A percentile compares a stretch with the other conserved stretches of the same genome.
These are phyloP conservation scores for Drosophila bocki DNA, from an alignment of 1,140 invertebrate genomes.

Conservation along the genomic window DNA sequence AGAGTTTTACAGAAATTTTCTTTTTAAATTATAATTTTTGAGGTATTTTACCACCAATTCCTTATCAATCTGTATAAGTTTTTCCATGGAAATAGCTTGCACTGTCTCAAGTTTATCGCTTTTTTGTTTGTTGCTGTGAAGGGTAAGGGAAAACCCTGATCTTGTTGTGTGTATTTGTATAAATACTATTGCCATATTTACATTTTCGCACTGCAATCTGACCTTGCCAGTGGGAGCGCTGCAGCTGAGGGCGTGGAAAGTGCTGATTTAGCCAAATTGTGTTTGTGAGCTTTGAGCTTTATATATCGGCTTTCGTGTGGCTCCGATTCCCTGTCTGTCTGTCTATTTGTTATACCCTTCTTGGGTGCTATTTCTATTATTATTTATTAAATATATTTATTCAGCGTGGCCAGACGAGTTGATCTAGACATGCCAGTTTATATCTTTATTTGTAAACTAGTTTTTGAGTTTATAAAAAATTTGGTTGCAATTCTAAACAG, in stretches of 20 bases:
- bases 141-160: slow-evolving; percentile 7
- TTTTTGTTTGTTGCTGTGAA: neutral
- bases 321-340: neutral
- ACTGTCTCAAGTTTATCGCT: slow-evolving; percentile 9
- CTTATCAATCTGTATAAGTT: neutral
- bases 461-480: neutral
- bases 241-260: slow-evolving; percentile 20
- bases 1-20: neutral
- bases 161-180: slow-evolving; percentile 15
- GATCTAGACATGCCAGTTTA: neutral
- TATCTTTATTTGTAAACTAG: neutral
- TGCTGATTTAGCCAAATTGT: slow-evolving; percentile 26
- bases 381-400: neutral
- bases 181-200: slow-evolving; percentile 32
- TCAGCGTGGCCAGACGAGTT: neutral
- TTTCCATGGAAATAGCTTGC: neutral
- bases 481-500: neutral
- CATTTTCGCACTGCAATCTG: slow-evolving; percentile 27
- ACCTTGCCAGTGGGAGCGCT: slow-evolving; percentile 17
- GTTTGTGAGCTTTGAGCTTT: slow-evolving; percentile 1
- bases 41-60: neutral
- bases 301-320: slow-evolving; percentile 9
- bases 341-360: neutral
- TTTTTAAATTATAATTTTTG: neutral
- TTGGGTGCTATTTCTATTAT: neutral